Percentiles rank a stretch among this genome's conserved stretches.
Evolutionary conservation across 2,888 invertebrate species (phyloP).

Genomic region (Iselma pallidipennis): DNA sequence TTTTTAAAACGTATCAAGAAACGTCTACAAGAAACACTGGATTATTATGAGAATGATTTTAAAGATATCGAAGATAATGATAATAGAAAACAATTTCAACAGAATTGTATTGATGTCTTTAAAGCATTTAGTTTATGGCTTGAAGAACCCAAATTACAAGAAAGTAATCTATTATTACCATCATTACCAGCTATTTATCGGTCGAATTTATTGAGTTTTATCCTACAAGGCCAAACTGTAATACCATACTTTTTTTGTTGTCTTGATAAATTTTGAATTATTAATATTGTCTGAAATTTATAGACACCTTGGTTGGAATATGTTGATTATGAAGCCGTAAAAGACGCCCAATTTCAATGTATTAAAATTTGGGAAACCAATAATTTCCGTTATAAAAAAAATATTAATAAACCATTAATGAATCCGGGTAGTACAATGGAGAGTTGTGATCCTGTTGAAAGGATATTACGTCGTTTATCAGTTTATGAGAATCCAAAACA

Average conservation of each 20-base stretch:
- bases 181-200: slow-evolving; percentile 76
- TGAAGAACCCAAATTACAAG: slow-evolving; percentile 76
- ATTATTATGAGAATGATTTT: slow-evolving; percentile 56
- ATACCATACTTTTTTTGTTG: slow-evolving; percentile 26
- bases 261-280: slow-evolving; percentile 4
- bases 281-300: slow-evolving; percentile 14
- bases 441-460: slow-evolving; percentile 58
- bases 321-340: slow-evolving; percentile 62
- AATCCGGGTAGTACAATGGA: slow-evolving; percentile 47
- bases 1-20: slow-evolving; percentile 72
- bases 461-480: slow-evolving; percentile 63
- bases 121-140: slow-evolving; percentile 73
- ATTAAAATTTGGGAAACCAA: slow-evolving; percentile 62
- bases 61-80: slow-evolving; percentile 55
- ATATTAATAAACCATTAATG: slow-evolving; percentile 47
- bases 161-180: slow-evolving; percentile 66
- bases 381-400: slow-evolving; percentile 57
- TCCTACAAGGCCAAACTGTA: slow-evolving; percentile 66
- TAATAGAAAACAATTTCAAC: slow-evolving; percentile 17
- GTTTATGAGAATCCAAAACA: slow-evolving; percentile 66
- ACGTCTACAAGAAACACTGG: slow-evolving; percentile 66
- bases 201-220: slow-evolving; percentile 63
- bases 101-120: slow-evolving; percentile 42
- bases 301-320: slow-evolving; percentile 70
- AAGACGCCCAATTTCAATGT: slow-evolving; percentile 59